Percentiles rank a stretch among this genome's conserved stretches.
These are phyloP conservation scores for Hirtodrosophila trivittata DNA, from an alignment of 2,888 invertebrate species.

Conservation along the genomic window DNA sequence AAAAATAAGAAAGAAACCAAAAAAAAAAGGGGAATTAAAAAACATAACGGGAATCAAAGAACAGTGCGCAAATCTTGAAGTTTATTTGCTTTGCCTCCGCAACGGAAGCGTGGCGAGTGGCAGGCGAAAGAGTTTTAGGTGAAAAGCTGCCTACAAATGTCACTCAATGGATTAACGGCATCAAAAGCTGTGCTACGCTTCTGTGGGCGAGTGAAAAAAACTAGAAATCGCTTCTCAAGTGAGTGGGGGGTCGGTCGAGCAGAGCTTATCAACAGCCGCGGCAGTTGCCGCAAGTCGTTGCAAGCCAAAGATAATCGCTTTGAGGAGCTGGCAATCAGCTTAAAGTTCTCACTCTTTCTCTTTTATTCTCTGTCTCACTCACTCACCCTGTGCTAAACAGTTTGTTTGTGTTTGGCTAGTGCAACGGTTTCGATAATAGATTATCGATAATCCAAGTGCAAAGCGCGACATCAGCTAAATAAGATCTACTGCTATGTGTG, in stretches of 20 bases:
- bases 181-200: not conserved
- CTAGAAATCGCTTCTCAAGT: not conserved
- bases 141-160: conserved; percentile 20
- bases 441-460: not conserved
- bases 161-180: conserved; percentile 11
- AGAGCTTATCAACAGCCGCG: conserved; percentile 25
- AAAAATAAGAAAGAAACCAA: conserved; percentile 2
- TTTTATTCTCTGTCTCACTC: not conserved
- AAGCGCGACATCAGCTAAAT: not conserved
- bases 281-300: conserved; percentile 2
- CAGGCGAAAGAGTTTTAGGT: conserved; percentile 10
- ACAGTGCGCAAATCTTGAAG: conserved; percentile 20
- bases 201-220: conserved; percentile 10
- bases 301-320: conserved; percentile 21
- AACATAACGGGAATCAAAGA: not conserved
- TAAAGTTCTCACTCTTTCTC: not conserved
- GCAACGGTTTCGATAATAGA: not conserved
- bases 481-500: not conserved
- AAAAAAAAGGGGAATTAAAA: not conserved
- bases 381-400: not conserved
- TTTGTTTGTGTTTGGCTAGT: not conserved
- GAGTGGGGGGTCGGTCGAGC: conserved; percentile 9
- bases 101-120: too few species aligned
- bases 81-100: conserved; percentile 7
- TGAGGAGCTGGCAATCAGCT: not conserved